Conservation (phyloP, 1,140 invertebrate species). For the Papilio machaon region DNA sequence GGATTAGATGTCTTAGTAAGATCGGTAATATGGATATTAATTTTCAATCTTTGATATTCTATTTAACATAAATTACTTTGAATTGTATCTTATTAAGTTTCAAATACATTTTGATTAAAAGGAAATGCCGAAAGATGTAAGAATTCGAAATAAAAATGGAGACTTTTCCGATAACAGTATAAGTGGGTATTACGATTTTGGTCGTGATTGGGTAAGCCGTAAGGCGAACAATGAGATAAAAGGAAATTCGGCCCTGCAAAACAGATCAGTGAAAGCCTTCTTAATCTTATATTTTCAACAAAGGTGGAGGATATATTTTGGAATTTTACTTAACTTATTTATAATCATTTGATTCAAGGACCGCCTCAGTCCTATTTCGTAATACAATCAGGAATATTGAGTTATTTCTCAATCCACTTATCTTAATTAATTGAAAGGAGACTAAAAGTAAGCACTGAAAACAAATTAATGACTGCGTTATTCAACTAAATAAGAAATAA, state of each 20-base stretch:
- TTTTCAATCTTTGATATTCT: too few species aligned
- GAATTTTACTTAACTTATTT: conserved; percentile 38
- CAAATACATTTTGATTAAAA: conserved; percentile 14
- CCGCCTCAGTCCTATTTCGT: not conserved
- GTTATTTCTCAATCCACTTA: not conserved
- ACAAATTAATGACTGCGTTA: too few species aligned
- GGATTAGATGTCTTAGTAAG: not conserved
- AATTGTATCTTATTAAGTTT: not conserved
- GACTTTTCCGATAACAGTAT: conserved; percentile 35
- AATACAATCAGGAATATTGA: conserved; percentile 24
- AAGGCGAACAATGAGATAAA: conserved; percentile 38
- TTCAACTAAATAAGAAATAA: too few species aligned
- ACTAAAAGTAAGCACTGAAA: not conserved
- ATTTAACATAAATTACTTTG: not conserved
- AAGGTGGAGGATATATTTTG: conserved; percentile 33
- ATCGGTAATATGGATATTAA: not conserved
- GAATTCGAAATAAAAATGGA: conserved; percentile 28
- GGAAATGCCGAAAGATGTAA: not conserved
- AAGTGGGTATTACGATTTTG: conserved; percentile 35
- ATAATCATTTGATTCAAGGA: conserved; percentile 29
- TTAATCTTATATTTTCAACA: conserved; percentile 38
- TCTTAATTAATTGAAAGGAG: not conserved
- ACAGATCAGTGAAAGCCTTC: conserved; percentile 33
- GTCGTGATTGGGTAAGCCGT: conserved; percentile 35
- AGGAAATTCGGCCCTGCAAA: conserved; percentile 32